Evolutionary conservation across 1,140 invertebrate species (phyloP).

Genomic region (Galleria mellonella): DNA sequence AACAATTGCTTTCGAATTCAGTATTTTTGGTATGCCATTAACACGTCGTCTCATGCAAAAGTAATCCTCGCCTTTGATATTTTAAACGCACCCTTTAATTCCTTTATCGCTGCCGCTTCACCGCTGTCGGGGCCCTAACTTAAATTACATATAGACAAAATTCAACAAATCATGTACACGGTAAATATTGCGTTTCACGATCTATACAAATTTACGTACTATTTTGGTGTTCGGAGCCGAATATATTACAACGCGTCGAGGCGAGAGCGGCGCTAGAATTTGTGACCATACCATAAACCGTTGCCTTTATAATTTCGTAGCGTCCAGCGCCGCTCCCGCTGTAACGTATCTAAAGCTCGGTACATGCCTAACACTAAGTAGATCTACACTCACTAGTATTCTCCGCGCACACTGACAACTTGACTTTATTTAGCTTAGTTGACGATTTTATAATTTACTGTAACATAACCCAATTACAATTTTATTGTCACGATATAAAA

Average conservation of each 20-base stretch:
- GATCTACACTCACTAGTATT: slow-evolving; percentile 38
- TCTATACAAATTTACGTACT: slow-evolving; percentile 57
- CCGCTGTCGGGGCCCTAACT: neutral
- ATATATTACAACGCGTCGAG: slow-evolving; percentile 35
- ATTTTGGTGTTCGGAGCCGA: slow-evolving; percentile 65
- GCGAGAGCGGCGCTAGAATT: slow-evolving; percentile 21
- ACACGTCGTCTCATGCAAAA: no score
- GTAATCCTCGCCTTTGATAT: no score
- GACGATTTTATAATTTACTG: no score
- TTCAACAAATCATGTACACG: slow-evolving; percentile 64
- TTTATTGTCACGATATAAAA: no score
- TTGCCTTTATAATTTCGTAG: no score
- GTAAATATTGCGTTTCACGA: slow-evolving; percentile 57
- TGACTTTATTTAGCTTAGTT: slow-evolving; percentile 17
- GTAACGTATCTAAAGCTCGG: slow-evolving; percentile 45
- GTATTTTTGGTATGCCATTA: no score
- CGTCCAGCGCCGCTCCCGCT: slow-evolving; percentile 12
- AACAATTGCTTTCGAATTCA: no score
- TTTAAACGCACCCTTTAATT: neutral
- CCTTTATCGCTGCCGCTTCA: neutral
- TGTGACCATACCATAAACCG: slow-evolving; percentile 6
- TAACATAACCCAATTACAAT: no score
- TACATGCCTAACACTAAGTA: slow-evolving; percentile 41
- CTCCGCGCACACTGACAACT: slow-evolving; percentile 51
- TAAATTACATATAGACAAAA: slow-evolving; percentile 31